phyloP scores from a whole-genome alignment of 2,888 invertebrate genomes.

The Byasa hedistus region DNA sequence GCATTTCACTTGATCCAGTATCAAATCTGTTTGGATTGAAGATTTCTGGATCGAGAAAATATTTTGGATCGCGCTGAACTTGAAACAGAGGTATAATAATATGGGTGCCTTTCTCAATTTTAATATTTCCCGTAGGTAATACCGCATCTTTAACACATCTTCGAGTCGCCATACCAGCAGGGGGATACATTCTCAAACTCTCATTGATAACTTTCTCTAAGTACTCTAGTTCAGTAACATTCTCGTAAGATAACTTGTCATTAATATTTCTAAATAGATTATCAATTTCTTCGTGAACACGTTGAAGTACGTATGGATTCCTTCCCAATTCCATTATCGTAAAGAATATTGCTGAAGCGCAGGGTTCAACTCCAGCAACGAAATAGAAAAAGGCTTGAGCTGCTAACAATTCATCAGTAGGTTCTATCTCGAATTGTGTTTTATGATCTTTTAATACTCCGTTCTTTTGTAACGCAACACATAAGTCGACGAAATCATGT shows the following conservation, averaged over 20 bases:
- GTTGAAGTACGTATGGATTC: constrained; percentile 51
- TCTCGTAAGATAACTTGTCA: constrained; percentile 47
- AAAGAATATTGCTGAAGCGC: constrained; percentile 51
- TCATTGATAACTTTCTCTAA: constrained; percentile 54
- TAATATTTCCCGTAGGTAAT: constrained; percentile 55
- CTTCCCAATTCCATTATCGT: constrained; percentile 53
- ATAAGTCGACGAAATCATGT: constrained; percentile 59
- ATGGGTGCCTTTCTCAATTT: constrained; percentile 50
- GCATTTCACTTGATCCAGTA: not conserved
- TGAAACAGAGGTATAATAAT: constrained; percentile 52
- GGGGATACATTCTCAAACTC: constrained; percentile 51
- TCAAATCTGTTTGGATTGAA: constrained; percentile 62
- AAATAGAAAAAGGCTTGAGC: constrained; percentile 39
- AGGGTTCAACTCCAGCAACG: constrained; percentile 61
- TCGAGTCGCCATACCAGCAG: constrained; percentile 48
- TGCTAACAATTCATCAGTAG: constrained; percentile 53
- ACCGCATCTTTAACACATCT: constrained; percentile 47
- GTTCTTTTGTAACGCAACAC: constrained; percentile 51
- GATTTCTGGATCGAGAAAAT: constrained; percentile 40
- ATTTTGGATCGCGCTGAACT: constrained; percentile 62
- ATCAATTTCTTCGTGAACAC: constrained; percentile 56
- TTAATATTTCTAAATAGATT: constrained; percentile 39
- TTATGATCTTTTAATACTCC: constrained; percentile 48
- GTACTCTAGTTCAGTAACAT: constrained; percentile 48
- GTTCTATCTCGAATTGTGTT: constrained; percentile 48